Base-by-base conservation (phyloP, 2,888 invertebrate species). In the Neoitamus cyanurus region DNA sequence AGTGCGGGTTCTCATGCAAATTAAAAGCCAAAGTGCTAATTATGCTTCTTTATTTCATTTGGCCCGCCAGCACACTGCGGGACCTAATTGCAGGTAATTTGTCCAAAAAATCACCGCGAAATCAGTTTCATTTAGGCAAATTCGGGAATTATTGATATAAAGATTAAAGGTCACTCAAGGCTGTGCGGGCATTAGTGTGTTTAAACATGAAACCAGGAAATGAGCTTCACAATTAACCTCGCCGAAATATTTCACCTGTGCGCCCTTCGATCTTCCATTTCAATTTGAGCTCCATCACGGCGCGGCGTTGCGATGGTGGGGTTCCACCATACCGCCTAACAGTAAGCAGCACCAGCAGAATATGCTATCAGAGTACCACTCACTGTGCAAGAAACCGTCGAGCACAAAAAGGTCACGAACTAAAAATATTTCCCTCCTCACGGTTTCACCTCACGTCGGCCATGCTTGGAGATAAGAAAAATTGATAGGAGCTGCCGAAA, bases 381-480 rank as follows among this genome's bases (percentile, higher is more conserved):
- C 42, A 37, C 5, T 15, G 37, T 30, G 15, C 48, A 80, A 58
- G 11, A 31, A 80, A 78, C 80, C 15, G 25, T 36, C 69, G 34
- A 34, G 34, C 69, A 37, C 37, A 28, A 36, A 82, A 37, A 82
- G 82, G 68, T 82, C 68, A 82, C 69, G 82, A 82, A 82, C 82
- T 28, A 25, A 68, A 69, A 37, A 36, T 37, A 36, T 20, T 82
- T 82, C 69, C 15, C 82, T 69, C 42, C 25, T 82, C 15, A 36
- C n/a, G 31, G 36, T 69, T 82, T 82, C 82, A 82, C 69, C 69
- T 82, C 69, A 82, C 42, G 82, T 82, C 82, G 69, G 82, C 82
- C 82, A 82, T 82, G 69, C 82, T 82, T 82, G 34, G 69, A 82
- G 82, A 82, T 82, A 82, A 82, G 82, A 68, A 82, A 69, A 82